Percentiles rank a stretch among this genome's conserved stretches.
Conservation (phyloP, 2,888 invertebrate species). For the Mimas tiliae region DNA sequence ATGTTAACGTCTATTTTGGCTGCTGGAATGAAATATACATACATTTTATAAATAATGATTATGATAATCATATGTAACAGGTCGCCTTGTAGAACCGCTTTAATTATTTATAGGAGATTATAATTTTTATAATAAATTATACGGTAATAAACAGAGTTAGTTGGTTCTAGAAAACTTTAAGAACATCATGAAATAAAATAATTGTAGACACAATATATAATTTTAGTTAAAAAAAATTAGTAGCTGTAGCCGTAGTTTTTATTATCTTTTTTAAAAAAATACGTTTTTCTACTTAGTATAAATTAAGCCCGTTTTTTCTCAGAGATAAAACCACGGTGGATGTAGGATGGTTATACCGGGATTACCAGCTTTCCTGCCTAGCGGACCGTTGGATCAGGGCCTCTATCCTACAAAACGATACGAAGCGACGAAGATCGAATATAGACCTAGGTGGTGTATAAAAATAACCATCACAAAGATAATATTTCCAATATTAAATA, state of each 20-base stretch:
- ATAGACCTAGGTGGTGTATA: no score
- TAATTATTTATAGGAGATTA: neutral
- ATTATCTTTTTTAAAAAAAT: no score
- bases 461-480: no score
- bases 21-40: conserved; percentile 45
- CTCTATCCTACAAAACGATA: no score
- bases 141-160: conserved; percentile 1
- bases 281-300: no score
- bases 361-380: no score
- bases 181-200: conserved; percentile 13
- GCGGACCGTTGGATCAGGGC: no score
- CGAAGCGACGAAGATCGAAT: no score
- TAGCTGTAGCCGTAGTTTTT: neutral
- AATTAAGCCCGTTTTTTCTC: no score
- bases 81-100: neutral
- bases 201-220: neutral
- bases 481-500: no score
- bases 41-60: conserved; percentile 15
- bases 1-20: conserved; percentile 74
- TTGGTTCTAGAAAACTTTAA: neutral
- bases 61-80: conserved; percentile 1
- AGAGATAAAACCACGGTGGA: no score
- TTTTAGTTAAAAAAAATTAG: neutral
- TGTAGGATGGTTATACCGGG: no score
- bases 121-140: neutral